Conservation (phyloP, 2,888 invertebrate genomes). For the Orchesellides sinensis region DNA sequence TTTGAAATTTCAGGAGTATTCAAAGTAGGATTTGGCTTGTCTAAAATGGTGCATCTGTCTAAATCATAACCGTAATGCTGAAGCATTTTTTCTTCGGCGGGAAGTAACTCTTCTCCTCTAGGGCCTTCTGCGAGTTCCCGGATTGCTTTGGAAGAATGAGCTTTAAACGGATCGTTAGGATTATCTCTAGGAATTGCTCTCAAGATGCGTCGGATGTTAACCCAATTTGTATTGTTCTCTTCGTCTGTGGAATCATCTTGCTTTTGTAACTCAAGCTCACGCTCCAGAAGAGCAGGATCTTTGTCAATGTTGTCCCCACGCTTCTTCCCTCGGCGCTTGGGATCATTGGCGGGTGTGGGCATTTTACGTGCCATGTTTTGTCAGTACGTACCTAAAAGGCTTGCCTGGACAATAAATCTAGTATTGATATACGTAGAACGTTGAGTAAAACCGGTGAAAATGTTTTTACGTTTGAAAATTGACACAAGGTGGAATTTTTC, state of each 20-base stretch:
- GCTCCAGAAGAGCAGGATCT: background rate
- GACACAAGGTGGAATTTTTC: too few species aligned
- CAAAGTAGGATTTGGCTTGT: constrained; percentile 32
- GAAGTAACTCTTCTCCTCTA: constrained; percentile 4
- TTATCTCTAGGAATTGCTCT: constrained; percentile 58
- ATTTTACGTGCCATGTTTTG: too few species aligned
- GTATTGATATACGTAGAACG: too few species aligned
- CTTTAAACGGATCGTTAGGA: constrained; percentile 64
- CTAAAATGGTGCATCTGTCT: constrained; percentile 61
- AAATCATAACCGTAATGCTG: constrained; percentile 63
- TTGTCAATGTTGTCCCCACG: constrained; percentile 28
- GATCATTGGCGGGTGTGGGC: constrained; percentile 27
- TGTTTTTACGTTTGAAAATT: too few species aligned
- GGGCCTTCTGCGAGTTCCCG: constrained; percentile 14
- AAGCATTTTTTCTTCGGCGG: constrained; percentile 45
- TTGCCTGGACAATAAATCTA: too few species aligned
- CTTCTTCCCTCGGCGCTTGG: constrained; percentile 19
- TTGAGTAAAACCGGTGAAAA: too few species aligned
- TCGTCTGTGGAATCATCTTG: constrained; percentile 46
- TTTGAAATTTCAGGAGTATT: constrained; percentile 23
- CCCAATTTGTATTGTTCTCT: constrained; percentile 42
- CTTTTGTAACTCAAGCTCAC: constrained; percentile 6
- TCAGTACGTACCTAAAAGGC: too few species aligned
- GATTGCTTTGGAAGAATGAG: constrained; percentile 38
- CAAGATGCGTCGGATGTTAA: constrained; percentile 38